These are phyloP conservation scores for Drosophila setifemur DNA, from an alignment of 1,140 invertebrate species.

Conservation along the genomic window DNA sequence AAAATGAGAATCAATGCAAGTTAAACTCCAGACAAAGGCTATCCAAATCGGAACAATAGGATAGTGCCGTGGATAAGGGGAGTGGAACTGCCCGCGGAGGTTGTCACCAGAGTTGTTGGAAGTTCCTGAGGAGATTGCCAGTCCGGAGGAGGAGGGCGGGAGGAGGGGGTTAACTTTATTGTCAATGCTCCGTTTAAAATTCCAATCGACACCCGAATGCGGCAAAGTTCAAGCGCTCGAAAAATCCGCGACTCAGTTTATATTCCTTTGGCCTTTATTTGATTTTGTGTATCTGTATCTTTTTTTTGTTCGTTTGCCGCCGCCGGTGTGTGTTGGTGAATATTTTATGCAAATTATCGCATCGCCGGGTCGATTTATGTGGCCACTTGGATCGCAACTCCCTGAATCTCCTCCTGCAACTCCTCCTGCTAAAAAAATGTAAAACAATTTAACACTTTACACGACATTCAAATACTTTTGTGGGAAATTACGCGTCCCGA, in stretches of 20 bases:
- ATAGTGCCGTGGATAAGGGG: too few relatives aligned
- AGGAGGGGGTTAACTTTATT: constrained; percentile 46
- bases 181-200: constrained; percentile 76
- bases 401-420: too few relatives aligned
- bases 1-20: too few relatives aligned
- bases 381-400: constrained; percentile 49
- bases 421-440: constrained; percentile 49
- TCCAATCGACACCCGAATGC: constrained; percentile 79
- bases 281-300: background rate
- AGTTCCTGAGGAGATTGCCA: too few relatives aligned
- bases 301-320: background rate
- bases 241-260: background rate
- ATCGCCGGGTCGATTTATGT: constrained; percentile 64
- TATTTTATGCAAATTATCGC: constrained; percentile 80
- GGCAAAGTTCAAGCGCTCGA: constrained; percentile 56
- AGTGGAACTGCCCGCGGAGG: background rate
- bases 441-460: constrained; percentile 81
- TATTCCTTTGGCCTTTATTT: background rate
- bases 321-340: constrained; percentile 55
- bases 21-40: too few relatives aligned
- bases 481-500: constrained; percentile 71
- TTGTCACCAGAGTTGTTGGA: constrained; percentile 4
- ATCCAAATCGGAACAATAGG: too few relatives aligned
- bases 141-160: background rate
- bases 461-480: constrained; percentile 79